phyloP scores from a whole-genome alignment of 2,113 vertebrate genomes.

The Equus quagga region DNA sequence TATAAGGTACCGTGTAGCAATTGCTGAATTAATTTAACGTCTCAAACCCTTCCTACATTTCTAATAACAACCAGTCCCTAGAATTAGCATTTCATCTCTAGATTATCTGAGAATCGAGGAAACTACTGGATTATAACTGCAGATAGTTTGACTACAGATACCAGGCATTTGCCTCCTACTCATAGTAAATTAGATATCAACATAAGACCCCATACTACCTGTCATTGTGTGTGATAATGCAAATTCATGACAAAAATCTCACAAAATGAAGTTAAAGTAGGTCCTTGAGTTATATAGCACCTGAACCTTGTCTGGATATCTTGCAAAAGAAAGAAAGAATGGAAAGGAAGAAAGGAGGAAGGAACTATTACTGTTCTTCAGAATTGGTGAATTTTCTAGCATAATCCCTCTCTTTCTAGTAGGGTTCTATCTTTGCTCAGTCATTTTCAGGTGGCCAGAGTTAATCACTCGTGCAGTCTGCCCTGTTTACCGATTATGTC shows the following conservation, averaged over 20 bases:
- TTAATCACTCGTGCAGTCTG: neutral
- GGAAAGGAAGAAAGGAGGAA: too few species aligned
- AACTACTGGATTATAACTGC: neutral
- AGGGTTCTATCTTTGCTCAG: neutral
- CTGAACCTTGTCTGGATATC: neutral
- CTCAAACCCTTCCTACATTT: neutral
- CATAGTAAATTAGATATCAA: neutral
- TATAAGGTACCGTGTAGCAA: neutral
- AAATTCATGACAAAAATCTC: neutral
- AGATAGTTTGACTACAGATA: neutral
- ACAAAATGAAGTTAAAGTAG: neutral
- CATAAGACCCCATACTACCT: neutral
- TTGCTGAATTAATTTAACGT: neutral
- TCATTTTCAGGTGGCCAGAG: neutral
- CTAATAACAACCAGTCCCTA: neutral
- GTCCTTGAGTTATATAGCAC: neutral
- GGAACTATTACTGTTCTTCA: neutral
- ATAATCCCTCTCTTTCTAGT: neutral
- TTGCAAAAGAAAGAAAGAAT: neutral
- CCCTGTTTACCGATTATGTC: neutral
- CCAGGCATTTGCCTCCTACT: neutral
- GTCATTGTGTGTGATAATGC: neutral
- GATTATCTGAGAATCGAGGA: neutral
- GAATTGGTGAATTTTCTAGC: neutral
- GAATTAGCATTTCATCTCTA: neutral